These are phyloP conservation scores for Pomatorhinus ruficollis DNA, from an alignment of 2,113 vertebrate genomes.

Conservation along the genomic window DNA sequence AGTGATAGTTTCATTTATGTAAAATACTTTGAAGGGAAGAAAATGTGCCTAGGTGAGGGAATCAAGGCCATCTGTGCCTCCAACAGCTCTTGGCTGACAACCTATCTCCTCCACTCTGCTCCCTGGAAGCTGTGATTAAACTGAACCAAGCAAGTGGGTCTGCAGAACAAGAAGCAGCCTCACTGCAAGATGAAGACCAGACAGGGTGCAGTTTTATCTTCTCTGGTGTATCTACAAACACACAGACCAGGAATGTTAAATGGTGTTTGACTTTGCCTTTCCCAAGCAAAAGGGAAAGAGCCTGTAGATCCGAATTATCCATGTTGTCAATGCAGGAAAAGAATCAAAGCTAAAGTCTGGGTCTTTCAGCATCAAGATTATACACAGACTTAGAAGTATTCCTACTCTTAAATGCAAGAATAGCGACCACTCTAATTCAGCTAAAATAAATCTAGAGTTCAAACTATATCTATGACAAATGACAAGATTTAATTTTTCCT, in stretches of 20 bases:
- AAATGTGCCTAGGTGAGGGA: slow-evolving; percentile 23
- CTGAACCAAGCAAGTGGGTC: neutral
- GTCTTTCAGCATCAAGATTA: neutral
- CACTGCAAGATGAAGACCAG: neutral
- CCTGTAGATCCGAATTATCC: neutral
- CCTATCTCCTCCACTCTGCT: neutral
- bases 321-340: neutral
- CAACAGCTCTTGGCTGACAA: slow-evolving; percentile 8
- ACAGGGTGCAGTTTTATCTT: neutral
- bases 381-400: neutral
- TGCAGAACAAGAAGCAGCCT: neutral
- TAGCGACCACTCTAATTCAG: neutral
- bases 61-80: slow-evolving; percentile 16
- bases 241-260: neutral
- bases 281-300: neutral
- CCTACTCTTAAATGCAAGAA: neutral
- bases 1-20: neutral
- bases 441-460: neutral
- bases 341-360: neutral
- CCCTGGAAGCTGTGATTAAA: neutral
- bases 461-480: neutral
- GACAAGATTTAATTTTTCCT: neutral
- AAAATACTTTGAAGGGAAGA: neutral
- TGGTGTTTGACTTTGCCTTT: neutral
- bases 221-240: neutral